Base-by-base conservation (phyloP, 2,113 vertebrate species). In the Passer domesticus region DNA sequence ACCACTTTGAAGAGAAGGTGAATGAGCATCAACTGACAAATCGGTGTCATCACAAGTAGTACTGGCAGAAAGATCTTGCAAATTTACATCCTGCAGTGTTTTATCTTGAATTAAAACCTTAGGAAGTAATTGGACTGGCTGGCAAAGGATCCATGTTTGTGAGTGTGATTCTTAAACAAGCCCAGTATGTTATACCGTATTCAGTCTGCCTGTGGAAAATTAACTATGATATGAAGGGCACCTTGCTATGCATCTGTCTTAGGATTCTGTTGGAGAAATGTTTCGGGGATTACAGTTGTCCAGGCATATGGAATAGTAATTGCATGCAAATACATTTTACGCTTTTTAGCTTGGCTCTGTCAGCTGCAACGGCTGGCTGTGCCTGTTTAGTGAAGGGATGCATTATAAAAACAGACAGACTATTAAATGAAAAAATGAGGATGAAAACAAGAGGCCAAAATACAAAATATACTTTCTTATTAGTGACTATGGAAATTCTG, bases 261-360 rank as follows among this genome's bases (percentile, higher is more conserved):
- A 66, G 44, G 44, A 80, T 59, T 78, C 77, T 72, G 1, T 33
- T 87, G 31, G 25, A 78, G 89, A 59, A 84, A 72, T 81, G 16
- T 37, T 89, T 20, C 33, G 67, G 73, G 76, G 66, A 72, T 64
- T 89, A 23, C 23, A 49, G 6, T 68, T 75, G 68, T 67, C 31
- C 67, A 79, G 69, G 46, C 41, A 84, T 60, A 68, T 56, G 58
- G 49, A 84, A 60, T 89, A 91, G 25, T 86, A 90, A 94, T 86
- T 89, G 39, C 11, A n/a, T 55, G 74, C 52, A 93, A 89, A 69
- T 68, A 58, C 11, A n/a, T 81, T 74, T 93, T 86, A 47, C 67
- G 63, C 58, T 91, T 77, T 84, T 88, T 73, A 91, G 41, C 33
- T 91, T 37, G 64, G 64, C 56, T 94, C 86, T 83, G 46, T 91